These are phyloP conservation scores for Hipposideros armiger DNA, from an alignment of 2,113 vertebrate species.

Conservation along the genomic window DNA sequence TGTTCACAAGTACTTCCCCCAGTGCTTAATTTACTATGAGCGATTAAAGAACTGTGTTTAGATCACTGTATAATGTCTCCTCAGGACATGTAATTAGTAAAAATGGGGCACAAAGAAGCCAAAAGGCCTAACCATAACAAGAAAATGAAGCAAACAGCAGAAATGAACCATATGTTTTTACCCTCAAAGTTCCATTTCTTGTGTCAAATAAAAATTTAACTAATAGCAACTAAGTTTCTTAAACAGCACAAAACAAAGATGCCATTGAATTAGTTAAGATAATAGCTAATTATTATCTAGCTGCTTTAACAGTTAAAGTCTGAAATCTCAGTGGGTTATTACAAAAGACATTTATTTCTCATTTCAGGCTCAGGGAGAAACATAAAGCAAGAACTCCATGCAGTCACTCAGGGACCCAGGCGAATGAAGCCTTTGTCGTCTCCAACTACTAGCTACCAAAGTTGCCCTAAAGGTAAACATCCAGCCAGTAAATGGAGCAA, in stretches of 20 bases:
- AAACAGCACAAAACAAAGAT: conserved; percentile 51
- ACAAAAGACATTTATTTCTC: conserved; percentile 28
- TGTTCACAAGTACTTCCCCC: neutral
- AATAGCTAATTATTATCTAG: neutral
- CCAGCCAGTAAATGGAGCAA: neutral
- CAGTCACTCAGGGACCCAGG: neutral
- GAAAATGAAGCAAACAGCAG: neutral
- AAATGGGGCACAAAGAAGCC: neutral
- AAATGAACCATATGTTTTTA: neutral
- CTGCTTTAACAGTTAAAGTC: neutral
- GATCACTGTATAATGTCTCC: neutral
- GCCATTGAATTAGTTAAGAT: neutral
- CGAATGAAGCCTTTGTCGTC: neutral
- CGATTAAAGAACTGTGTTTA: neutral
- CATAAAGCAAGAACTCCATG: neutral
- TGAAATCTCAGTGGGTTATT: conserved; percentile 2
- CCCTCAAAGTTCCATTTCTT: conserved; percentile 20
- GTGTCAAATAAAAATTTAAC: conserved; percentile 51
- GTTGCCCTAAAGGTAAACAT: neutral
- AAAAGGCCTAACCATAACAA: neutral
- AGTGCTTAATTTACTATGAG: neutral
- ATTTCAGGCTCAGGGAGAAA: neutral
- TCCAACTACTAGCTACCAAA: neutral
- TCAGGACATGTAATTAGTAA: neutral
- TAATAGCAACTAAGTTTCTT: neutral